Conservation (phyloP, 2,797 vertebrate genomes). For the Bryconaethiops microstoma region DNA sequence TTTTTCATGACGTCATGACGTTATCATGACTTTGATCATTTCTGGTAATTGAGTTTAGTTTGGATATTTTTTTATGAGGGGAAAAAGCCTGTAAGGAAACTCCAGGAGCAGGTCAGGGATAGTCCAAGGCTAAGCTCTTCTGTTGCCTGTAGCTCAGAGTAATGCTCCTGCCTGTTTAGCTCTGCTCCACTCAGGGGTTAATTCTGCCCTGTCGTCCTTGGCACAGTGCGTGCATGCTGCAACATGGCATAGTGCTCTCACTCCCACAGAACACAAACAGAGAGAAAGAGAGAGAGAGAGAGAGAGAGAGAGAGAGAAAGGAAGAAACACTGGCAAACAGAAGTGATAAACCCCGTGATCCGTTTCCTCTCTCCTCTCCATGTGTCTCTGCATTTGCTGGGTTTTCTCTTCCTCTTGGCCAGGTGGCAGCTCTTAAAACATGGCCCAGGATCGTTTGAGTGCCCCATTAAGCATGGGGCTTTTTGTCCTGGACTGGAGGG, state of each 20-base stretch:
- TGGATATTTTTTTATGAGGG: background rate
- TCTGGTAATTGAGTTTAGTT: background rate
- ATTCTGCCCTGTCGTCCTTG: conserved; percentile 74
- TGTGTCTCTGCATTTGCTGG: conserved; percentile 58
- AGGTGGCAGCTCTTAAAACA: conserved; percentile 52
- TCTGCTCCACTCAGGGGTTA: conserved; percentile 67
- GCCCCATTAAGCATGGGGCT: conserved; percentile 75
- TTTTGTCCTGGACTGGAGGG: conserved; percentile 42
- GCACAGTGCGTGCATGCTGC: conserved; percentile 66
- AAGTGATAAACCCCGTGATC: conserved; percentile 81
- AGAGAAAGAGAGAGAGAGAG: conserved; percentile 46
- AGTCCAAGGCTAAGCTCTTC: conserved; percentile 37
- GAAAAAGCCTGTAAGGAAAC: background rate
- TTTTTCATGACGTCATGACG: too few species aligned
- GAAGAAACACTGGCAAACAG: conserved; percentile 69
- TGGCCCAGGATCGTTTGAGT: conserved; percentile 76
- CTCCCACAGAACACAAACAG: conserved; percentile 63
- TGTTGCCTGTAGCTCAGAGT: conserved; percentile 38
- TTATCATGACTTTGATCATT: background rate
- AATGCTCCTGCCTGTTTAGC: conserved; percentile 34
- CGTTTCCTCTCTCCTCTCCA: conserved; percentile 79
- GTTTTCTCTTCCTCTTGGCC: conserved; percentile 49
- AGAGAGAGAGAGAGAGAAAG: conserved; percentile 32
- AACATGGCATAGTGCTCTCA: conserved; percentile 59
- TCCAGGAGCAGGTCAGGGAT: conserved; percentile 19